Conservation (phyloP, 1,140 invertebrate species). For the Tetraneura akinire region DNA sequence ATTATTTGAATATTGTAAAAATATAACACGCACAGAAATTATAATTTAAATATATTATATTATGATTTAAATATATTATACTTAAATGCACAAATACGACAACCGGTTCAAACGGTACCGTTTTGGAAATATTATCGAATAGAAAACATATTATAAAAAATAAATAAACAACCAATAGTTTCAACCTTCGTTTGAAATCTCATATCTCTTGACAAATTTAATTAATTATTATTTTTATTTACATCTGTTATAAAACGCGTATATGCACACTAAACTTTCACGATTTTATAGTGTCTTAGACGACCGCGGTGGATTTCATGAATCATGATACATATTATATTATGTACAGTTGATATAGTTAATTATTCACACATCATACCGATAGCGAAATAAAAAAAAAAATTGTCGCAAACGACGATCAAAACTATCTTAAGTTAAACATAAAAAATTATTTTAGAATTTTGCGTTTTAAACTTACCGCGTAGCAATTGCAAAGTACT, state of each 20-base stretch:
- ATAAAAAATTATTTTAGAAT: too few species aligned
- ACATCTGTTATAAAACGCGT: background rate
- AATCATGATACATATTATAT: too few species aligned
- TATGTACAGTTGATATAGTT: background rate
- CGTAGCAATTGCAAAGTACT: too few species aligned
- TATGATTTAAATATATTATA: background rate
- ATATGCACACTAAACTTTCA: constrained; percentile 16
- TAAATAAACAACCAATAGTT: constrained; percentile 1
- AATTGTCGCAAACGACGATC: background rate
- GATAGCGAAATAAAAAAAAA: background rate
- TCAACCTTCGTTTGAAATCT: constrained; percentile 1
- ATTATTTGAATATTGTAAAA: too few species aligned
- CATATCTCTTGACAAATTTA: background rate
- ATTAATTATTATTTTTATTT: constrained; percentile 1
- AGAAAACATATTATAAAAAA: background rate
- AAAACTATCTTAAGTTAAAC: too few species aligned
- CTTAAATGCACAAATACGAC: too few species aligned
- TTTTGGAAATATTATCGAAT: constrained; percentile 23
- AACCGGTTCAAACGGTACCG: constrained; percentile 18
- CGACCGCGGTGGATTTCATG: too few species aligned
- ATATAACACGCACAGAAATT: background rate
- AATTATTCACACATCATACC: constrained; percentile 14
- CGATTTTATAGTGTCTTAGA: background rate
- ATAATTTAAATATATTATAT: constrained; percentile 3
- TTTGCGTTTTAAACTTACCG: too few species aligned